A percentile compares a stretch with the other conserved stretches of the same genome.
Evolutionary conservation across 37 sponge, comb jelly and placozoan species (phyloP).

Genomic region (Aphrocallistes beatrix): DNA sequence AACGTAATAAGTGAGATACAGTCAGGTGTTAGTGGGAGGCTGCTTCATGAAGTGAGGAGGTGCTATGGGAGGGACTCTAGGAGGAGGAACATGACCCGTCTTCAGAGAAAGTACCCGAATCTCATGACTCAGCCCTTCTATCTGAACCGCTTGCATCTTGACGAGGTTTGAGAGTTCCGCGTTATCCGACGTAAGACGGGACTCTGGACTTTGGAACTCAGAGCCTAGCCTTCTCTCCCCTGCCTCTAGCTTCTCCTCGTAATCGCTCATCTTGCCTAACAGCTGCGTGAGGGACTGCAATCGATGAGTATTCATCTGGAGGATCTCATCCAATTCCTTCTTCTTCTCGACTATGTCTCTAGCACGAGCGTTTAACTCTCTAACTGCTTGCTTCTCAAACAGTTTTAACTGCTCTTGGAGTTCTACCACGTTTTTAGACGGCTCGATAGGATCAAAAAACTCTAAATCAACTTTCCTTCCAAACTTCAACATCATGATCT

Average conservation of each 20-base stretch:
- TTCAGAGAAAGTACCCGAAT: conserved; percentile 62
- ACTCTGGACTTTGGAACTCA: conserved; percentile 11
- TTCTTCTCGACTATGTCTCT: conserved; percentile 44
- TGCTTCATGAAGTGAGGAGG: conserved; percentile 22
- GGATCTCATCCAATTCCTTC: conserved; percentile 30
- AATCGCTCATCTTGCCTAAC: conserved; percentile 28
- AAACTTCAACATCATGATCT: conserved; percentile 88
- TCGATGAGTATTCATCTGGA: conserved; percentile 60
- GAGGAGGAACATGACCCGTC: conserved; percentile 82
- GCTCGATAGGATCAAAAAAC: conserved; percentile 52
- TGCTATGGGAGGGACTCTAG: conserved; percentile 52
- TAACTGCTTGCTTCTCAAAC: conserved; percentile 31
- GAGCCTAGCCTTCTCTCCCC: conserved; percentile 51
- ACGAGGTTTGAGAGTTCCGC: conserved; percentile 29
- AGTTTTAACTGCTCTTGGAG: conserved; percentile 40
- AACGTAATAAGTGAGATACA: too few relatives aligned
- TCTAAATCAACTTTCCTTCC: conserved; percentile 84
- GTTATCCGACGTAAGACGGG: background rate
- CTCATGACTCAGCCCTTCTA: conserved; percentile 64
- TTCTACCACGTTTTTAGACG: conserved; percentile 63
- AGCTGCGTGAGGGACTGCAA: conserved; percentile 50
- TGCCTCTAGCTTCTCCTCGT: conserved; percentile 57
- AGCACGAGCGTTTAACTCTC: conserved; percentile 22
- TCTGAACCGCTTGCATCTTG: conserved; percentile 55
- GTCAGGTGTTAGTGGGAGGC: background rate